Evolutionary conservation across 1,140 invertebrate genomes (phyloP), one percentile per base, ranked within the genome.

Genomic region (Coenobita brevimanus): DNA sequence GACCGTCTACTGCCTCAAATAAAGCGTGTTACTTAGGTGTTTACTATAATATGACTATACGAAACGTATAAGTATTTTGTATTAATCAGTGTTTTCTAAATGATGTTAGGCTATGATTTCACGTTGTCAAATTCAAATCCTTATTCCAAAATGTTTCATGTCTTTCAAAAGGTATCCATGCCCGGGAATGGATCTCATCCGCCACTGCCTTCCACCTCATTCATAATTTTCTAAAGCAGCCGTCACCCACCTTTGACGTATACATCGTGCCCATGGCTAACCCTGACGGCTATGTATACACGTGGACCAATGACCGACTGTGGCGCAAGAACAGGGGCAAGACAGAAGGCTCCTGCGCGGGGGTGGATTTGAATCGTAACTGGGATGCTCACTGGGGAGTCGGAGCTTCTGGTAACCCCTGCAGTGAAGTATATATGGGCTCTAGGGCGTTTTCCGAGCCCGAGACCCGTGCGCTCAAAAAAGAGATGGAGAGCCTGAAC

Each of bases 321-420:
- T 92, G 91, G 91, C 71, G 91, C 2, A 92, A 92, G 80, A 91
- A 91, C 67, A 64, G 91, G 13, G 60, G 0, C 0, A 83, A 83
- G 36, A 8, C 24, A 2, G 50, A 43, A 38, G 89, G 89, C 36
- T 2, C 13, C 62, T 87, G 85, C 54, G 60, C 60, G 15, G 91
- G 91, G 15, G 91, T 92, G 1, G 91, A 92, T 54, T 90, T 91
- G 2, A 92, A 92, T 38, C 87, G 91, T 1, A 92, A 92, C 75
- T 92, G 89, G 75, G 89, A 82, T 21, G 88, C 82, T 2, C 46
- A 80, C 2, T 91, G 41, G 24, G 85, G 85, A 2, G 64, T 80
- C 1, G 97, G 97, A 2, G 94, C 96, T 13, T 97, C 96, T 21
- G 94, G 93, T n/a, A 96, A 97, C 92, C 96, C 96, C 0, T 91